Conservation (phyloP, 2,797 vertebrate species). For the Parotocinclus haroldoi region DNA sequence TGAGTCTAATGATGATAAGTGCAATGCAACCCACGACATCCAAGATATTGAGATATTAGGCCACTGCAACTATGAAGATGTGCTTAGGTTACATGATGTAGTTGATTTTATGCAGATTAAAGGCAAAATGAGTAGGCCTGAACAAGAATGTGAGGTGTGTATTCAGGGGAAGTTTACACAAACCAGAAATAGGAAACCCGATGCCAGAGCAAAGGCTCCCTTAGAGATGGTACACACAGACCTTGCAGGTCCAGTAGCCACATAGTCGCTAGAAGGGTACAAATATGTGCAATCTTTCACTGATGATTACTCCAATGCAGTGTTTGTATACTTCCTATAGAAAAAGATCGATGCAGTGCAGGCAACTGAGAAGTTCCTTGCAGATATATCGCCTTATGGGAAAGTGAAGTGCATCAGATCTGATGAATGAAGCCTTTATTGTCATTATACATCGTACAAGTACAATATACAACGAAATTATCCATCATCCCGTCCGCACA, state of each 20-base stretch:
- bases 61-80: conserved; percentile 39
- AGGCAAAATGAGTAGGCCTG: conserved; percentile 11
- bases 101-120: not conserved
- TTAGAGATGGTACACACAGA: conserved; percentile 33
- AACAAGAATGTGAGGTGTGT: conserved; percentile 24
- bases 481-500: too few relatives aligned
- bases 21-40: conserved; percentile 20
- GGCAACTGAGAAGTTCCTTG: conserved; percentile 17
- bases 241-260: conserved; percentile 25
- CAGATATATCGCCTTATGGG: not conserved
- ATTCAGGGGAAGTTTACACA: conserved; percentile 3
- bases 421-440: too few relatives aligned
- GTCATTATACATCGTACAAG: too few relatives aligned
- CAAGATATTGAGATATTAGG: conserved; percentile 37
- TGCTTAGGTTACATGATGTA: conserved; percentile 19
- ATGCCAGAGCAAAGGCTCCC: conserved; percentile 17
- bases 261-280: conserved; percentile 7
- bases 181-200: conserved; percentile 16
- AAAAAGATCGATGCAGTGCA: conserved; percentile 17
- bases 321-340: conserved; percentile 25
- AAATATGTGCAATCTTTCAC: conserved; percentile 16
- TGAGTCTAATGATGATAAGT: conserved; percentile 19
- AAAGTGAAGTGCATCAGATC: not conserved
- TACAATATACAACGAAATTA: too few relatives aligned
- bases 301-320: conserved; percentile 25